Base-by-base conservation (phyloP, 2,113 vertebrate species). In the Galemys pyrenaicus region DNA sequence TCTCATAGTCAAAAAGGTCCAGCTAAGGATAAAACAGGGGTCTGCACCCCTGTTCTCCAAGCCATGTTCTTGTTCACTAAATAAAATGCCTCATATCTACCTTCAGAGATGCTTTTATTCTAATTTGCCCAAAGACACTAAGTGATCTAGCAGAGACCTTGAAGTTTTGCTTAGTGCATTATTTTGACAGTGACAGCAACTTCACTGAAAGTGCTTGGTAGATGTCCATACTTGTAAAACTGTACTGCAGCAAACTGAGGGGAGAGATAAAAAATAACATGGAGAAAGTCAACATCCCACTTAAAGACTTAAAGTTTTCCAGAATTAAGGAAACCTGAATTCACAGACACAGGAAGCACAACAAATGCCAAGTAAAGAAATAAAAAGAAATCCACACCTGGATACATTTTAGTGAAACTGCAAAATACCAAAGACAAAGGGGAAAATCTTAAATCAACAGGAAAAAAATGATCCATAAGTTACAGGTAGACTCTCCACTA, bases 371-470 rank as follows among this genome's bases (percentile, higher is more conserved):
- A 94, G 28, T 41, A 95, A 90, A 87, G 35, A 91, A 51, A 44
- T 71, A 62, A 80, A 84, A 82, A 77, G 19, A 77, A 80, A 46
- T 58, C 12, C 16, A 71, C 24, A 80, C 71, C 19, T 77, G 46
- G 49, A 68, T 73, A 70, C n/a, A 75, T 94, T 86, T 93, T 88
- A 64, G 35, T 90, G 81, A 96, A 92, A 92, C 20, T 81, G 62
- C 54, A 94, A 62, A 88, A 94, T 39, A 60, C 60, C 67, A 92
- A 93, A 96, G 26, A 87, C 77, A 92, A 93, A 32, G 88, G 32
- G 58, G 54, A 91, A 93, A 91, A 70, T n/a, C 84, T 93, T 89
- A 94, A 89, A 91, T 26, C 80, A 89, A 80, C 28, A 90, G 56
- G 41, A 30, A 81, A 94, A 93, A 80, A 68, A 51, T 35, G 56